Base-by-base conservation (phyloP, 2,888 invertebrate genomes). In the Frankliniella fusca region DNA sequence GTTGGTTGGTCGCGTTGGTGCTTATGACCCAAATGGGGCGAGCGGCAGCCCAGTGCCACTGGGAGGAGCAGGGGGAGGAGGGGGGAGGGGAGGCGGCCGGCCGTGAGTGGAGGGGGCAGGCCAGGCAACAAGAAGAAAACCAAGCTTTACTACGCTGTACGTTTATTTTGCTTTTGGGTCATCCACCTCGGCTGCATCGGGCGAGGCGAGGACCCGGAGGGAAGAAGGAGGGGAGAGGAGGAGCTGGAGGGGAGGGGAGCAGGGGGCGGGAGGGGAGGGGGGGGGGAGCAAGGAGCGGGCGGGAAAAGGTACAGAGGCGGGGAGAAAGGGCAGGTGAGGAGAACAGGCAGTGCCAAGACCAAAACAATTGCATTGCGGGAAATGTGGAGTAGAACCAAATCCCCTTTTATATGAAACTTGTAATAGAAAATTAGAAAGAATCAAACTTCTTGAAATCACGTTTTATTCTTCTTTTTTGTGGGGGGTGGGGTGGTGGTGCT, bases 101-200 rank as follows among this genome's bases (percentile, higher is more conserved):
- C 20, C 18, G 54, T 54, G 54, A 20, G 54, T 15, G 54, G 18
- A 54, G 18, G 54, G 7, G 20, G 54, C 23, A 27, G 70, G 23
- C 70, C 70, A 12, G 70, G 70, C 70, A 76, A 76, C 70, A 70
- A 70, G 23, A 76, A 76, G 70, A 76, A 76, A 76, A 76, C 23
- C 70, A 27, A 12, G 70, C 70, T 76, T 76, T 76, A 76, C 70
- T 76, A 76, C 70, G 70, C 70, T 76, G 70, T 76, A 76, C 70
- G 70, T 76, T 76, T 76, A 76, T 76, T 76, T 76, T 76, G 70
- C 70, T 76, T 76, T 76, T 76, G 70, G 70, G 70, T 76, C 70
- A 76, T 76, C 70, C 70, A 76, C 70, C 70, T 76, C 70, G 70
- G 23, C 70, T 76, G 70, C 70, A 70, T 23, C 70, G 11, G 70